These are phyloP conservation scores for Sclerodermus sp. DNA, from an alignment of 2,888 invertebrate species.

Conservation along the genomic window DNA sequence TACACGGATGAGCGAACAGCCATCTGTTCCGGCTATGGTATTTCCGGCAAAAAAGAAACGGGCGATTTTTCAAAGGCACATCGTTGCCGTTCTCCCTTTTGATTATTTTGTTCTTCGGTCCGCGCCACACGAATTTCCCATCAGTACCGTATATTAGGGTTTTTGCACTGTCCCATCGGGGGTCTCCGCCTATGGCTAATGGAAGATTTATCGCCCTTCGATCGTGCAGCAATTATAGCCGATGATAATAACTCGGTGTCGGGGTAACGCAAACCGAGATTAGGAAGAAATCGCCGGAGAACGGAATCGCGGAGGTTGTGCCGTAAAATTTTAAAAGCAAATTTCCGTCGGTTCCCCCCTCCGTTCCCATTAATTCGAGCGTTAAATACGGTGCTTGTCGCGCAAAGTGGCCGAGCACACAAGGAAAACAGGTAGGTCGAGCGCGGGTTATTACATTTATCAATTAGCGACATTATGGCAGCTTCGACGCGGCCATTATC, in stretches of 20 bases:
- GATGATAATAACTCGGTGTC: conserved; percentile 10
- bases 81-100: conserved; percentile 17
- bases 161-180: conserved; percentile 9
- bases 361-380: no score
- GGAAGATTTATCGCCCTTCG: conserved; percentile 37
- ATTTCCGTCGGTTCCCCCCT: no score
- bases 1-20: not conserved
- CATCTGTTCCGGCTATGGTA: not conserved
- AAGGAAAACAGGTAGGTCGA: no score
- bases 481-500: no score
- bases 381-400: no score
- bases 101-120: conserved; percentile 29
- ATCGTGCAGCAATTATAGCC: conserved; percentile 32
- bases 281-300: no score
- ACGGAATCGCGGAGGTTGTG: no score
- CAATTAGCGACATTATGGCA: no score
- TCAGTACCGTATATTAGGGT: conserved; percentile 21
- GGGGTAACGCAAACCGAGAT: not conserved
- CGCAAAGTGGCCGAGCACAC: no score
- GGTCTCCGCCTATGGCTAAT: conserved; percentile 25
- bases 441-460: no score
- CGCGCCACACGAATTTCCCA: conserved; percentile 21
- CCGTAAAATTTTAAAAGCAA: no score
- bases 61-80: conserved; percentile 29
- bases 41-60: conserved; percentile 9